phyloP scores from a whole-genome alignment of 1,140 invertebrate genomes.

The Caenorhabditis brenneri region DNA sequence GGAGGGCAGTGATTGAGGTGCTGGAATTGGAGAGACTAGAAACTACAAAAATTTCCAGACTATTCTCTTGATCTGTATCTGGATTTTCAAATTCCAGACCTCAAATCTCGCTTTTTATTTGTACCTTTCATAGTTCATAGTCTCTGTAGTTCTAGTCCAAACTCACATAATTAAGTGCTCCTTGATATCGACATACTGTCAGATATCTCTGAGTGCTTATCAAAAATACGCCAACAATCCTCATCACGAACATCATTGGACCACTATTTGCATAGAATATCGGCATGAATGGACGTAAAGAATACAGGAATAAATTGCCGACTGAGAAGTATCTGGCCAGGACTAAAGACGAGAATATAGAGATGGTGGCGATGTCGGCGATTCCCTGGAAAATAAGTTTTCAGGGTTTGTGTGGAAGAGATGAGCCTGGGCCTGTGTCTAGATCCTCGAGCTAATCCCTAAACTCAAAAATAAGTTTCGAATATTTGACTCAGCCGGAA shows the following conservation, averaged over 20 bases:
- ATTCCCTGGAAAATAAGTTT: not conserved
- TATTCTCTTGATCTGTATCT: too few relatives aligned
- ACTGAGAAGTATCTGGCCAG: not conserved
- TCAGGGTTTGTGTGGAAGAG: not conserved
- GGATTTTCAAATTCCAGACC: too few relatives aligned
- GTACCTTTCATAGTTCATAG: too few relatives aligned
- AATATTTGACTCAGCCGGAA: too few relatives aligned
- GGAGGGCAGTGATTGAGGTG: not conserved
- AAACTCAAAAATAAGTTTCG: too few relatives aligned
- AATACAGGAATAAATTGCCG: not conserved
- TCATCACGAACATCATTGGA: not conserved
- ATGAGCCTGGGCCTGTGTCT: too few relatives aligned
- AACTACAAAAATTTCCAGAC: too few relatives aligned
- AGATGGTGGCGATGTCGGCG: not conserved
- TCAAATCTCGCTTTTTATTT: too few relatives aligned
- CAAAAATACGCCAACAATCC: not conserved
- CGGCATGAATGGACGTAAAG: not conserved
- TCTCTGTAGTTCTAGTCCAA: too few relatives aligned
- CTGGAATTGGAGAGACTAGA: not conserved
- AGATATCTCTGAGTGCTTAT: not conserved
- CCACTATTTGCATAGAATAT: conserved; percentile 18
- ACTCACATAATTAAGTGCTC: not conserved
- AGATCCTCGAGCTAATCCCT: too few relatives aligned
- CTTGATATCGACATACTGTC: not conserved
- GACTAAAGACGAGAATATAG: not conserved